A percentile compares a stretch with the other conserved stretches of the same genome.
Conservation (phyloP, 2,797 vertebrate genomes). For the Gadopsis marmoratus region DNA sequence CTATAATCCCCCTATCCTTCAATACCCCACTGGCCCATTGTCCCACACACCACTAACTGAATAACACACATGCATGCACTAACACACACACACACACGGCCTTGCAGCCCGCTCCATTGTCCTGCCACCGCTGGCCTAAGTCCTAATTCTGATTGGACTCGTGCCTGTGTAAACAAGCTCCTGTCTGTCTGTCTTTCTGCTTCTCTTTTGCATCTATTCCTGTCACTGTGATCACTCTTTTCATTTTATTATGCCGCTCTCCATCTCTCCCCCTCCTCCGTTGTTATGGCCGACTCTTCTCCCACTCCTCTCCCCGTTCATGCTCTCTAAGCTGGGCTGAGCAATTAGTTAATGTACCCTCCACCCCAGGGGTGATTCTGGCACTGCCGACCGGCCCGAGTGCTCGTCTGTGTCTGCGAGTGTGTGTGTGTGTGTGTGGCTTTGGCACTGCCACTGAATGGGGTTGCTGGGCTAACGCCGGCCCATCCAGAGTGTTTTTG, state of each 20-base stretch:
- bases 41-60: conserved; percentile 60
- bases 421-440: conserved; percentile 53
- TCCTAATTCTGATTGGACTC: conserved; percentile 68
- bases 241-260: conserved; percentile 45
- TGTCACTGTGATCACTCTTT: conserved; percentile 52
- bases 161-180: conserved; percentile 74
- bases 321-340: conserved; percentile 67
- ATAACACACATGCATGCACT: conserved; percentile 23
- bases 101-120: conserved; percentile 71
- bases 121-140: conserved; percentile 62
- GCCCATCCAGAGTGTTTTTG: conserved; percentile 69
- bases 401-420: conserved; percentile 41
- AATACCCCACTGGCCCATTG: conserved; percentile 65
- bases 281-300: conserved; percentile 39
- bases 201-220: conserved; percentile 43
- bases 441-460: conserved; percentile 55
- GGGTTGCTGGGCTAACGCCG: conserved; percentile 55
- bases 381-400: conserved; percentile 51
- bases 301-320: conserved; percentile 36
- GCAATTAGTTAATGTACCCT: conserved; percentile 82
- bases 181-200: conserved; percentile 40
- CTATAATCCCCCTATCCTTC: conserved; percentile 66
- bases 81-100: conserved; percentile 40
- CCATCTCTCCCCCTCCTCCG: conserved; percentile 34
- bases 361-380: conserved; percentile 73